Evolutionary conservation across 1,140 invertebrate genomes (phyloP), one percentile per base, ranked within the genome.

Genomic region (Lepidurus packardi): DNA sequence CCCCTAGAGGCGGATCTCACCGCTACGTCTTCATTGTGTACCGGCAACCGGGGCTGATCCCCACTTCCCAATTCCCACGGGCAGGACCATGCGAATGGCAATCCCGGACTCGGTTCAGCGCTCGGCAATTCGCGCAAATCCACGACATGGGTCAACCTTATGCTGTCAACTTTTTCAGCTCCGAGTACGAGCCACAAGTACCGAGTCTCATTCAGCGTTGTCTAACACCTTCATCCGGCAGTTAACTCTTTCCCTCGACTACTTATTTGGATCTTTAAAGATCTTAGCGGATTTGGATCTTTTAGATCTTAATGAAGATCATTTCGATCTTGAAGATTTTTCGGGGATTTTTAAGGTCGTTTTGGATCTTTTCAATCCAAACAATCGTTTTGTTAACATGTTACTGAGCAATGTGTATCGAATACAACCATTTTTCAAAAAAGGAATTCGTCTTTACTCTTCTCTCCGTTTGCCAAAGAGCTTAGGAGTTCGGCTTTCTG

Each of bases 91-190:
- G 78, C 78, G 78, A 78, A 13, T 78, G 73, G 43, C 42, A 44
- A 21, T 21, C 73, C 11, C 25, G 78, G 42, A 74, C 78, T 1
- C 78, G 78, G 24, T 78, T 78, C 73, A 74, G 73, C 43, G 73
- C 73, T 41, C 8, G 73, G 10, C 74, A 78, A 34, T 78, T 78
- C 44, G 78, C 78, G 34, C 9, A 74, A 41, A 21, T 78, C 10
- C 78, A 78, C 42, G 43, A 43, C 13, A 21, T 78, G 34, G 78
- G 78, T 47, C 7, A 44, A 21, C 78, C 78, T n/a, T 16, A 44
- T 25, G 78, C 78, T 44, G 47, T 78, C 16, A 78, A 78, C 78
- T 78, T 75, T 6, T 78, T 78, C 73, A 75, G 41, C 42, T 75
- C 78, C 4, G 78, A 74, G 16, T 75, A 74, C 43, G 78, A 78